Evolutionary conservation across 2,888 invertebrate genomes (phyloP), one percentile per base, ranked within the genome.

Genomic region (Nomada goodeniana): DNA sequence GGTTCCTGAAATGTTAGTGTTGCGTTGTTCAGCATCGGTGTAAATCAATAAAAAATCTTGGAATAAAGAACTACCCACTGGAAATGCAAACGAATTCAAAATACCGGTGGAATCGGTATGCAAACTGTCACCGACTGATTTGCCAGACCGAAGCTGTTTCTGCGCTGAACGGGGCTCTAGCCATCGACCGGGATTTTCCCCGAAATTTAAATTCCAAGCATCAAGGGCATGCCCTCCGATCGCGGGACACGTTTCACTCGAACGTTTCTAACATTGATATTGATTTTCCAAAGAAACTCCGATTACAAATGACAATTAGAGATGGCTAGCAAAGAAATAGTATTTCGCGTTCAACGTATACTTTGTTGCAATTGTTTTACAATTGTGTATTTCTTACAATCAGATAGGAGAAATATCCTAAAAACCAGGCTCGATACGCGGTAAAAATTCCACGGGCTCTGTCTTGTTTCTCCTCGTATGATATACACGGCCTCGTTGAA

Each of bases 181-280:
- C 44, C 77, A 82, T 57, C 74, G 78, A 69, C 50, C 59, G 65
- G 76, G 53, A 63, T 83, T 77, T 72, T 29, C 60, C 70, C 44
- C 57, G 23, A 60, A 67, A 81, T 81, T 69, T 23, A 47, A 61
- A 84, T 85, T 84, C 82, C 59, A 84, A 69, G 29, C 75, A 50
- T 47, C 65, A 73, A 75, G 63, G 72, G 57, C 50, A 26, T 55
- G 67, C 72, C 84, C 78, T 84, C 73, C 75, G 20, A 76, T 47
- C 63, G 71, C 59, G 52, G 29, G 15, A n/a, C 15, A 36, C 59
- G 26, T 69, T 74, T 47, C 18, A 61, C 42, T 44, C 61, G n/a
- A 7, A 50, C 47, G 47, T 15, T 15, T 15, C 13, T 15, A 47
- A 47, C 15, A 3, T 13, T 47, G 47, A 7, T 7, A 36, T 36